Evolutionary conservation across 2,797 vertebrate species (phyloP).

Genomic region (Enteromius viviparus): DNA sequence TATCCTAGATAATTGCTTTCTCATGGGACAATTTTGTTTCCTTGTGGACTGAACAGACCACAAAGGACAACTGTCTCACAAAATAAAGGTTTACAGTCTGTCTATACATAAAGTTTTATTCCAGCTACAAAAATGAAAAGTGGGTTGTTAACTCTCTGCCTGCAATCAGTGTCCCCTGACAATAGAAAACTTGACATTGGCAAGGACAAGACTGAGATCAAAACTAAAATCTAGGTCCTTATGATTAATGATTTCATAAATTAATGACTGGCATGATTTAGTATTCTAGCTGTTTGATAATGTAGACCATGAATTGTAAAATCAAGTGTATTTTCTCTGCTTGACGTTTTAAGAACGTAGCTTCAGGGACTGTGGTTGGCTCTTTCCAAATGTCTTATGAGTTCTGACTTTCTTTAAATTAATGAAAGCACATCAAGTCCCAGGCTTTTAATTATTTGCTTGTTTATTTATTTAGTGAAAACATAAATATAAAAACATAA

Average conservation of each 20-base stretch:
- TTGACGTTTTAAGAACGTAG: neutral
- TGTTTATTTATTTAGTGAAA: neutral
- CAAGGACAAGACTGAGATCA: neutral
- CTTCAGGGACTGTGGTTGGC: neutral
- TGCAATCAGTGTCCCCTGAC: slow-evolving; percentile 16
- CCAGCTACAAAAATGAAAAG: slow-evolving; percentile 18
- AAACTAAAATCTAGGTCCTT: neutral
- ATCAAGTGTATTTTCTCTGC: neutral
- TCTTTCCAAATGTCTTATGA: neutral
- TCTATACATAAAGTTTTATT: slow-evolving; percentile 21
- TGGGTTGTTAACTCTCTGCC: slow-evolving; percentile 21
- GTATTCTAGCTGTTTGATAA: neutral
- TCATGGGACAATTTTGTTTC: slow-evolving; percentile 50
- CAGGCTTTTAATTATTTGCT: neutral
- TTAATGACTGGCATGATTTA: neutral
- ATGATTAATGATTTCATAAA: slow-evolving; percentile 2
- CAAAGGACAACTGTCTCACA: slow-evolving; percentile 50
- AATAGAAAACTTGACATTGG: slow-evolving; percentile 12
- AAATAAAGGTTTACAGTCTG: slow-evolving; percentile 35
- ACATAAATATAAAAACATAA: too few relatives aligned
- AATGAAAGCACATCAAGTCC: neutral
- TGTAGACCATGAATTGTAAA: neutral
- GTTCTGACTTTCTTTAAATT: neutral
- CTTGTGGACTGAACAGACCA: slow-evolving; percentile 34
- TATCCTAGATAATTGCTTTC: slow-evolving; percentile 56